Base-by-base conservation (phyloP, 2,113 vertebrate species). In the Nesogale talazaci region DNA sequence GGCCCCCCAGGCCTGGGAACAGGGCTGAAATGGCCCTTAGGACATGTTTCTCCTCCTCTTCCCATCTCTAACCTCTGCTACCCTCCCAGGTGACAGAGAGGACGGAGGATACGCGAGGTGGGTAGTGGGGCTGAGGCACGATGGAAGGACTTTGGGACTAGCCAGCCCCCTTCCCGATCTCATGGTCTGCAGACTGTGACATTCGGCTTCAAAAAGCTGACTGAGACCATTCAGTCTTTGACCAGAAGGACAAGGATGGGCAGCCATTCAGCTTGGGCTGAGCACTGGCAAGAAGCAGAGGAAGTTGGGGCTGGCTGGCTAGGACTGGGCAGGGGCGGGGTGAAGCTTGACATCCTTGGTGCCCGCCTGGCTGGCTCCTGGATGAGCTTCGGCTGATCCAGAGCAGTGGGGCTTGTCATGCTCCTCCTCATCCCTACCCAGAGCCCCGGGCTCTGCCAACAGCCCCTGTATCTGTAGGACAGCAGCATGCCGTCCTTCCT, bases 341-440 rank as follows among this genome's bases (percentile, higher is more conserved):
- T 22, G 38, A 36, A 4, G 11, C n/a, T 83, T 52, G 15, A 90
- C 31, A 22, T 46, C 11, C 78, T 57, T 46, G 92, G 56, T 2
- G 34, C 88, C 93, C n/a, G 61, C 82, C 91, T 74, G 89, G 82
- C 93, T 89, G 93, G 94, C 93, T 94, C 93, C 94, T 12, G 61
- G 74, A 31, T 70, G 16, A 83, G 52, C 79, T 91, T 42, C 38
- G n/a, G 19, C 52, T 15, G 78, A 76, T 46, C 86, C 65, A 2
- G 57, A 46, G 70, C 22, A 19, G 9, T 19, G 52, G 79, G 59
- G 4, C 25, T 57, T 67, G 29, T 31, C 76, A 36, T 2, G 31
- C 31, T 67, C 29, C 36, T 65, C 65, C 46, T 22, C 34, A 17
- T 29, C 38, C 36, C 38, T 82, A 79, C 34, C 59, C 57, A 9